These are phyloP conservation scores for Emydoidea blandingii DNA, from an alignment of 2,797 vertebrate genomes.

Conservation along the genomic window DNA sequence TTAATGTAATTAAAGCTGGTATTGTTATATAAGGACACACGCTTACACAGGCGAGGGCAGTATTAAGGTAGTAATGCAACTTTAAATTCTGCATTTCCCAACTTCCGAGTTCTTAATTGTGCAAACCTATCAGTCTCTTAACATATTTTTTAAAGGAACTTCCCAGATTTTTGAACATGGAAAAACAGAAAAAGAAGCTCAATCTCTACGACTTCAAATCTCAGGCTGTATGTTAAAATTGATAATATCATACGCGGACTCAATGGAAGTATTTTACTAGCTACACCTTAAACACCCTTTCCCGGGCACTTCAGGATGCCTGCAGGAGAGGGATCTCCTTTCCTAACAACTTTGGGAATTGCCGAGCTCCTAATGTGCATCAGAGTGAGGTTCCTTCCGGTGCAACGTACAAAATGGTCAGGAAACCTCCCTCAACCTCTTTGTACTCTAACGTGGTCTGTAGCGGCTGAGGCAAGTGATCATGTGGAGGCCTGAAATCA, in stretches of 20 bases:
- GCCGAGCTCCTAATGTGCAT: neutral
- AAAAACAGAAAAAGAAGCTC: fast-evolving
- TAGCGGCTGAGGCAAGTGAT: neutral
- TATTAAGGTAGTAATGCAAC: neutral
- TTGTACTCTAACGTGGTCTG: neutral
- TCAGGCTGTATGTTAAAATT: neutral
- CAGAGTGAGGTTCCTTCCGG: neutral
- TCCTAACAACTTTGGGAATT: neutral
- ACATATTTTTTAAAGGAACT: neutral
- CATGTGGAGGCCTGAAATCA: neutral
- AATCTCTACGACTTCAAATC: neutral
- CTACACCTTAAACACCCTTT: neutral
- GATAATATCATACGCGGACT: neutral
- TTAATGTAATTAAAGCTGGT: neutral
- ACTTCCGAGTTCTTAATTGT: neutral
- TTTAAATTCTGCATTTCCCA: neutral
- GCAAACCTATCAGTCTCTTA: neutral
- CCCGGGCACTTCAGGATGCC: neutral
- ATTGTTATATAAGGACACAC: neutral
- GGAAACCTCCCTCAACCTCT: neutral
- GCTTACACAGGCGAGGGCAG: neutral
- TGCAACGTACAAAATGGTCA: neutral
- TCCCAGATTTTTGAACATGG: neutral
- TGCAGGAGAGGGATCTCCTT: neutral
- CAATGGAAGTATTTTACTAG: neutral